Percentiles rank a stretch among this genome's conserved stretches.
phyloP scores from a whole-genome alignment of 2,888 invertebrate species.

The Leptogaster cylindrica region DNA sequence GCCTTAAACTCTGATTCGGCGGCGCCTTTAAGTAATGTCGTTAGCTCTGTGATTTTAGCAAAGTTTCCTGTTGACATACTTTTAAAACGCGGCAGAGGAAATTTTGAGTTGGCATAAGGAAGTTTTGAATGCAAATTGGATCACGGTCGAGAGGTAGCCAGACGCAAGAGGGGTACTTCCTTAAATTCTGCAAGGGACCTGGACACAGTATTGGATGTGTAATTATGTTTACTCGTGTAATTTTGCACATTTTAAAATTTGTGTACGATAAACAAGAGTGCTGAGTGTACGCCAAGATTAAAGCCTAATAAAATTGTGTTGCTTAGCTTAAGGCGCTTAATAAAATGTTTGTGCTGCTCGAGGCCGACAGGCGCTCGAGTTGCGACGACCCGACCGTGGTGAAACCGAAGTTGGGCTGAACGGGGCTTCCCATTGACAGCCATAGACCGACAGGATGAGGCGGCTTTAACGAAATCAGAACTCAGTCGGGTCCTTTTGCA shows the following conservation, averaged over 20 bases:
- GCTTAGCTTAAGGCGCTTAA: slow-evolving; percentile 24
- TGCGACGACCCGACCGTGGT: neutral
- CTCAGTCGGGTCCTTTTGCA: neutral
- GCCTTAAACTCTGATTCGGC: too few species aligned
- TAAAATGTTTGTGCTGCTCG: slow-evolving; percentile 10
- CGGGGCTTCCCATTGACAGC: neutral
- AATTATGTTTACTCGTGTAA: slow-evolving; percentile 20
- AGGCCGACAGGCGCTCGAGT: neutral
- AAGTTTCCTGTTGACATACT: slow-evolving; percentile 2
- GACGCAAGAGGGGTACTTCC: neutral
- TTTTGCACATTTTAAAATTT: slow-evolving; percentile 27
- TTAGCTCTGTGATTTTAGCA: neutral
- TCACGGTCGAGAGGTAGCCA: neutral
- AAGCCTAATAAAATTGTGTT: slow-evolving; percentile 26
- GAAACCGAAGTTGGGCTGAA: too few species aligned
- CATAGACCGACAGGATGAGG: neutral
- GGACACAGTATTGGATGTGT: neutral
- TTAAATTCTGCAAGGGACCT: neutral
- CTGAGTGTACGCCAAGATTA: neutral
- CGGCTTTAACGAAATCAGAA: slow-evolving; percentile 12
- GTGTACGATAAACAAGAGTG: slow-evolving; percentile 18
- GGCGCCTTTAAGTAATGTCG: too few species aligned
- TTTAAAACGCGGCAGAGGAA: neutral
- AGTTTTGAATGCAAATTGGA: neutral
- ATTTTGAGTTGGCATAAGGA: neutral